Conservation (phyloP, 2,113 vertebrate species). For the Oostethus manadensis region DNA sequence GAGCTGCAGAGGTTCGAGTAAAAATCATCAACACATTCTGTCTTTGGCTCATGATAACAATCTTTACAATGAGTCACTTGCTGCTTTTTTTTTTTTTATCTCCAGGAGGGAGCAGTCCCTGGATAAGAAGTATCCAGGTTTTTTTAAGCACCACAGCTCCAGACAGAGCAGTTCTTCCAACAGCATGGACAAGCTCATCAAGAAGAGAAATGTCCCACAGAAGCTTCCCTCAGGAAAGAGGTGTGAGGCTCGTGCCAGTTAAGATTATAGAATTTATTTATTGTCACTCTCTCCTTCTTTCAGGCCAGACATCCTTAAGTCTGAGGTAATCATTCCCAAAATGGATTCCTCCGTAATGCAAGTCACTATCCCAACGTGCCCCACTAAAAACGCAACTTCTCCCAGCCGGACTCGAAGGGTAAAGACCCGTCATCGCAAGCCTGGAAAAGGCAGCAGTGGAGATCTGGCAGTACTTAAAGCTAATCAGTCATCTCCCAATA, state of each 20-base stretch:
- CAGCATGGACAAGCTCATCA: slow-evolving; percentile 93
- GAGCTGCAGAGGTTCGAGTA: slow-evolving; percentile 81
- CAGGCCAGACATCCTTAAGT: slow-evolving; percentile 92
- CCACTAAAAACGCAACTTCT: slow-evolving; percentile 82
- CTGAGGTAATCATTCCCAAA: slow-evolving; percentile 88
- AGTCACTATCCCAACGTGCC: slow-evolving; percentile 83
- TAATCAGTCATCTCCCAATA: slow-evolving; percentile 63
- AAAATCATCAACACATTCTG: not conserved
- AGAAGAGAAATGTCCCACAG: slow-evolving; percentile 93
- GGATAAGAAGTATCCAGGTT: slow-evolving; percentile 88
- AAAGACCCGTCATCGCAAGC: slow-evolving; percentile 85
- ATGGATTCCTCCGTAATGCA: slow-evolving; percentile 86
- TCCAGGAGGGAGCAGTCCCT: slow-evolving; percentile 88
- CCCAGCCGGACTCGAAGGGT: slow-evolving; percentile 83
- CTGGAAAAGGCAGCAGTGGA: slow-evolving; percentile 83
- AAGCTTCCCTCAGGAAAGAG: slow-evolving; percentile 89
- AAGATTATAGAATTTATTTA: slow-evolving; percentile 10
- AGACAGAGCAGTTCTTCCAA: slow-evolving; percentile 81
- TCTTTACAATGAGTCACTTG: slow-evolving; percentile 2
- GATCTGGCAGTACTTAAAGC: slow-evolving; percentile 81
- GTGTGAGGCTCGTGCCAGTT: slow-evolving; percentile 53
- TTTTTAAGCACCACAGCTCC: slow-evolving; percentile 85
- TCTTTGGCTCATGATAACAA: not conserved
- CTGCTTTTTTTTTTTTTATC: not conserved
- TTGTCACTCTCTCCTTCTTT: slow-evolving; percentile 15